Conservation (phyloP, 37 sponge, comb jelly and placozoan species). For the Ephydatia muelleri region DNA sequence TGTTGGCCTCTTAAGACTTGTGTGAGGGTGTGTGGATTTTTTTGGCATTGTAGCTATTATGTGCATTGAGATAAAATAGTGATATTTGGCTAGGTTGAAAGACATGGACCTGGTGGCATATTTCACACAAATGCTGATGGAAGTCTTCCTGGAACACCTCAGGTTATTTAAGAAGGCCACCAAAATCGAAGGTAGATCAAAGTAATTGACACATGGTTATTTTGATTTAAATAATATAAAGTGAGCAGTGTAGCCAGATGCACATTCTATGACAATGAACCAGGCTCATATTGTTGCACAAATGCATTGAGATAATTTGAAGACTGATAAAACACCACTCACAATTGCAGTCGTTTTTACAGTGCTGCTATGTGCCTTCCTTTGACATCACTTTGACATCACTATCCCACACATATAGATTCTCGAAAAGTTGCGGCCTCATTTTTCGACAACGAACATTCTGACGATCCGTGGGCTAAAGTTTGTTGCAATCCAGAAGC, state of each 20-base stretch:
- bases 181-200: constrained; percentile 3
- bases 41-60: neutral
- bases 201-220: neutral
- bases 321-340: no score
- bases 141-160: constrained; percentile 65
- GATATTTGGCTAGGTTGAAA: constrained; percentile 27
- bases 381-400: neutral
- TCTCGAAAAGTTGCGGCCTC: constrained; percentile 10
- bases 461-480: constrained; percentile 25
- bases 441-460: constrained; percentile 29
- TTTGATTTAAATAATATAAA: no score
- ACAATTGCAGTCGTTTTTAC: no score
- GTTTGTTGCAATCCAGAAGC: constrained; percentile 31
- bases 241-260: no score
- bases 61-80: neutral
- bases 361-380: no score
- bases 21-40: neutral
- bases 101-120: constrained; percentile 44
- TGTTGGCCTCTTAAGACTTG: no score
- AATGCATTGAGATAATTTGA: no score
- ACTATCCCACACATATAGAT: neutral
- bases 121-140: constrained; percentile 58
- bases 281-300: no score
- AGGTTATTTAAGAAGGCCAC: constrained; percentile 33
- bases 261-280: no score